phyloP scores from a whole-genome alignment of 1,140 invertebrate genomes.

The Drosophila lacteicornis region DNA sequence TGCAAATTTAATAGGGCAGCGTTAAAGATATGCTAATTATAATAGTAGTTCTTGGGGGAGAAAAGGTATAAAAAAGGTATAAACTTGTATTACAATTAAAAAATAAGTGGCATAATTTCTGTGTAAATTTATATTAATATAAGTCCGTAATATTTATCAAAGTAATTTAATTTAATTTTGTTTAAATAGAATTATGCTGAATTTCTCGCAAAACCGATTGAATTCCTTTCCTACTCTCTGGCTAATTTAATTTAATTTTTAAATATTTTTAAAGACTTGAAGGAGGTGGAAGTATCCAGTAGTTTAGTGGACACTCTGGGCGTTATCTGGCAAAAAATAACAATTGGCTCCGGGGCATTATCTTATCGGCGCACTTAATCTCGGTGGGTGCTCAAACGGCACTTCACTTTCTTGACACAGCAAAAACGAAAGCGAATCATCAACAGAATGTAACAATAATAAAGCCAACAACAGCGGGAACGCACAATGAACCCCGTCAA shows the following conservation, averaged over 20 bases:
- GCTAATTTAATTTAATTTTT: neutral
- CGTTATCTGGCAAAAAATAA: conserved; percentile 51
- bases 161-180: no score
- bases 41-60: neutral
- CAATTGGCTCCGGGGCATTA: conserved; percentile 47
- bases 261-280: neutral
- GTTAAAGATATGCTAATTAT: conserved; percentile 8
- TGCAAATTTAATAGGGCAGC: conserved; percentile 2
- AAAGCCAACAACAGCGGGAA: conserved; percentile 35
- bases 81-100: no score
- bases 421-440: conserved; percentile 67
- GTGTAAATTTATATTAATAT: no score
- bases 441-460: conserved; percentile 54
- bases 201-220: neutral
- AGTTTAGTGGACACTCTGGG: neutral
- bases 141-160: neutral
- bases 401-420: conserved; percentile 76
- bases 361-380: conserved; percentile 72
- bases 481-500: conserved; percentile 53
- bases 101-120: no score
- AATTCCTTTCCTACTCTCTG: neutral
- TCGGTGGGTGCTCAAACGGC: conserved; percentile 51
- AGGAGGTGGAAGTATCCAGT: conserved; percentile 12
- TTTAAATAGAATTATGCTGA: no score
- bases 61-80: no score